Percentiles rank a stretch among this genome's conserved stretches.
Evolutionary conservation across 2,797 vertebrate species (phyloP).

Genomic region (Petrocephalus sullivani): DNA sequence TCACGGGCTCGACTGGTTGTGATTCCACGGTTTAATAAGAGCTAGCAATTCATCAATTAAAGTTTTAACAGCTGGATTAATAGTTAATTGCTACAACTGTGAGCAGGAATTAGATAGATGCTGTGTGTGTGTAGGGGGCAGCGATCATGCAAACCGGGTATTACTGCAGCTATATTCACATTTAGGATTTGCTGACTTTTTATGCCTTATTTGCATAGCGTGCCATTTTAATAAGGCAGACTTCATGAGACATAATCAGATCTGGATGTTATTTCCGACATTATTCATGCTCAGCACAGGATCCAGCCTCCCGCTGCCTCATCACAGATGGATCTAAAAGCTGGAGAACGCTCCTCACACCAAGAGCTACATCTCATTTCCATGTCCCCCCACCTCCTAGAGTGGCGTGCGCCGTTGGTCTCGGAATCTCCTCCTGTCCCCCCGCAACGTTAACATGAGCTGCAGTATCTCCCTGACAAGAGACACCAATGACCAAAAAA

Average conservation of each 20-base stretch:
- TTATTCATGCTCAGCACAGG: neutral
- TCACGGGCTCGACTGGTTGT: neutral
- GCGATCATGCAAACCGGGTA: neutral
- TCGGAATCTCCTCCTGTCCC: neutral
- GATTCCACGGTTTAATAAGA: neutral
- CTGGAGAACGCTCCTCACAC: neutral
- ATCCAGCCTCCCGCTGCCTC: neutral
- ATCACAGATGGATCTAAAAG: neutral
- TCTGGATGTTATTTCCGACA: neutral
- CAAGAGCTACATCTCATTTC: neutral
- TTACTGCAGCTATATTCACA: neutral
- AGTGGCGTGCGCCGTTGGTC: neutral
- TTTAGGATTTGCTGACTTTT: neutral
- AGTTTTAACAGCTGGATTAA: constrained; percentile 11
- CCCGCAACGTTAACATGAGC: neutral
- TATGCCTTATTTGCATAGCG: neutral
- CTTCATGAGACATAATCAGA: neutral
- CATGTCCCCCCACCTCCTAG: neutral
- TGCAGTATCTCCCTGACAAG: neutral
- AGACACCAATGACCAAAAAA: neutral
- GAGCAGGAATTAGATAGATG: neutral
- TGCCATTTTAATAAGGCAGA: neutral
- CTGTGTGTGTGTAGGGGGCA: neutral
- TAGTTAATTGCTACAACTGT: neutral
- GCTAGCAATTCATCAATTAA: constrained; percentile 11